A percentile compares a stretch with the other conserved stretches of the same genome.
Evolutionary conservation across 1,140 invertebrate species (phyloP).

Genomic region (Hyposmocoma kahamanoa): DNA sequence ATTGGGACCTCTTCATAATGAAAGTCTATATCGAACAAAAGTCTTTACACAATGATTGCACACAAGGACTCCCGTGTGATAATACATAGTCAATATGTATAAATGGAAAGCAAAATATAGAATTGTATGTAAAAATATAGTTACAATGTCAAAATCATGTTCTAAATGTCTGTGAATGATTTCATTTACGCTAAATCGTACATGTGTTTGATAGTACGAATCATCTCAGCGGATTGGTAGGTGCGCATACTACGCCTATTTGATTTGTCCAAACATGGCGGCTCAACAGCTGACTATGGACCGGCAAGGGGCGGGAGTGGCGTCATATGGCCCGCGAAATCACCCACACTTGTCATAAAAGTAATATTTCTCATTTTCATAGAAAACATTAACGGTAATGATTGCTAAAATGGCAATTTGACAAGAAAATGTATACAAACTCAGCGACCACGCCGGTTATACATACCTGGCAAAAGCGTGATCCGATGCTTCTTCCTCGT

Average conservation of each 20-base stretch:
- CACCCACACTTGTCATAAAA: constrained; percentile 13
- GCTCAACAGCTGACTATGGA: constrained; percentile 74
- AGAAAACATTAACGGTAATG: constrained; percentile 5
- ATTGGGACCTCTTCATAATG: no score
- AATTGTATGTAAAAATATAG: no score
- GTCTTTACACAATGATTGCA: no score
- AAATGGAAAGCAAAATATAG: no score
- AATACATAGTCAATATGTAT: no score
- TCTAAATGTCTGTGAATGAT: constrained; percentile 38
- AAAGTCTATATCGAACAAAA: no score
- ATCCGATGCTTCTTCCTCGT: constrained; percentile 70
- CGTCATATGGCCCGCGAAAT: constrained; percentile 36
- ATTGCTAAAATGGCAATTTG: neutral
- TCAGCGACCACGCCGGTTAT: constrained; percentile 60
- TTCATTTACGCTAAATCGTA: constrained; percentile 28
- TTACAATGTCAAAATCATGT: no score
- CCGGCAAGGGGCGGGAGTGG: constrained; percentile 61
- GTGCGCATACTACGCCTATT: constrained; percentile 69
- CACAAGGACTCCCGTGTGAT: no score
- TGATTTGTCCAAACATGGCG: constrained; percentile 72
- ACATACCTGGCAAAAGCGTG: constrained; percentile 68
- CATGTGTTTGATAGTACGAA: constrained; percentile 41
- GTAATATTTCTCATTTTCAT: constrained; percentile 2
- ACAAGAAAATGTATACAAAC: constrained; percentile 6
- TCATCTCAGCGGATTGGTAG: constrained; percentile 25